Base-by-base conservation (phyloP, 2,797 vertebrate genomes). In the Psittacula echo region DNA sequence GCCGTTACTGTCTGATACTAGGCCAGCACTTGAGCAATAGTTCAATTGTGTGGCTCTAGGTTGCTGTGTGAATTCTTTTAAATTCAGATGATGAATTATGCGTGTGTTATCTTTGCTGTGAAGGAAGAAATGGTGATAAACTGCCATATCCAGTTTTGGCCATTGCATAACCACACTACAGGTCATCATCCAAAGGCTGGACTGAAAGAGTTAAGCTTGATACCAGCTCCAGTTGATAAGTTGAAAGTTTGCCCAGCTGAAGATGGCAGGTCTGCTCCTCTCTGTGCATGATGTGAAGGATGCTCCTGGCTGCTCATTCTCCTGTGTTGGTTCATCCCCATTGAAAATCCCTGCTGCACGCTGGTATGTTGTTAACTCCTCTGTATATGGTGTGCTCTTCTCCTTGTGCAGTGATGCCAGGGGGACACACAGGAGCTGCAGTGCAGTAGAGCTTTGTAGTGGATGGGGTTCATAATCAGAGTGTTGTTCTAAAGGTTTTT, bases 111-210 rank as follows among this genome's bases (percentile, higher is more conserved):
- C 29, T 78, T 70, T 79, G 14, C 34, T 70, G 18, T 16, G 39
- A 54, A 44, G 37, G 51, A 73, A 34, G 11, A 65, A 84, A 72
- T 22, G 1, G 1, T 19, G 30, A 41, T 64, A 77, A 62, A 3
- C 15, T 19, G 2, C 30, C 19, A 11, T 15, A 48, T 9, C 15
- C 13, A 51, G 23, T 3, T 0, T 0, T 83, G 80, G 14, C 39
- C 22, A 26, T 4, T 68, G 39, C 17, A 16, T 42, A 37, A 67
- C 16, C 11, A 66, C 32, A 22, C 10, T 56, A 14, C 41, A 76
- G 34, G 5, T 48, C 11, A 22, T 82, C 53, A 42, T 18, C 41
- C 21, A n/a, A 47, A 67, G 44, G n/a, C 29, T 47, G 26, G 26
- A 65, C 30, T 39, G 39, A 71, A 80, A 83, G 5, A 16, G 17